Percentiles rank a stretch among this genome's conserved stretches.
phyloP scores from a whole-genome alignment of 2,113 vertebrate species.

The Catharus minimus region DNA sequence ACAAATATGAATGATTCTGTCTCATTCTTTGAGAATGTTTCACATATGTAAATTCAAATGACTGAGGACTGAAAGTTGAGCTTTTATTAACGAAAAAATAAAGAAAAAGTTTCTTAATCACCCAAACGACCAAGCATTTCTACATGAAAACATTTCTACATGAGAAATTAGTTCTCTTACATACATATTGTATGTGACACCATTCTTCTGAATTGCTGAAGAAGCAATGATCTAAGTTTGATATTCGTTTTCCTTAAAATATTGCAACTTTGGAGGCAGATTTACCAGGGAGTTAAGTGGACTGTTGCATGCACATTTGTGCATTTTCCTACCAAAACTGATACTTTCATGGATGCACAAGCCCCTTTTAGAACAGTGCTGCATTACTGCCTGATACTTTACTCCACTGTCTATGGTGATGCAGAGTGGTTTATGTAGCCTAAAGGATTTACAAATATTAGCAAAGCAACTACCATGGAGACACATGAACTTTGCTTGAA shows the following conservation, averaged over 20 bases:
- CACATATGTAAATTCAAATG: background rate
- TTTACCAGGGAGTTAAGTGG: background rate
- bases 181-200: rapidly evolving
- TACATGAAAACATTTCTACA: background rate
- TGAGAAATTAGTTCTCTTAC: background rate
- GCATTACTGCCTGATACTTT: background rate
- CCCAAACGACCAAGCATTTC: background rate
- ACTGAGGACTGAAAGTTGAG: background rate
- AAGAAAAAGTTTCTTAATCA: background rate
- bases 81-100: background rate
- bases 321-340: background rate
- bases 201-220: background rate
- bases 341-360: background rate
- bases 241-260: background rate
- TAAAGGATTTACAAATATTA: background rate
- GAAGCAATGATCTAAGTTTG: background rate
- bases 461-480: background rate
- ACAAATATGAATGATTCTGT: background rate
- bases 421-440: background rate
- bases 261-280: background rate
- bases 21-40: background rate
- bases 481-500: background rate
- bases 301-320: background rate
- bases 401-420: background rate
- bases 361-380: background rate